Evolutionary conservation across 2,888 invertebrate species (phyloP).

Genomic region (Xylota sylvarum): DNA sequence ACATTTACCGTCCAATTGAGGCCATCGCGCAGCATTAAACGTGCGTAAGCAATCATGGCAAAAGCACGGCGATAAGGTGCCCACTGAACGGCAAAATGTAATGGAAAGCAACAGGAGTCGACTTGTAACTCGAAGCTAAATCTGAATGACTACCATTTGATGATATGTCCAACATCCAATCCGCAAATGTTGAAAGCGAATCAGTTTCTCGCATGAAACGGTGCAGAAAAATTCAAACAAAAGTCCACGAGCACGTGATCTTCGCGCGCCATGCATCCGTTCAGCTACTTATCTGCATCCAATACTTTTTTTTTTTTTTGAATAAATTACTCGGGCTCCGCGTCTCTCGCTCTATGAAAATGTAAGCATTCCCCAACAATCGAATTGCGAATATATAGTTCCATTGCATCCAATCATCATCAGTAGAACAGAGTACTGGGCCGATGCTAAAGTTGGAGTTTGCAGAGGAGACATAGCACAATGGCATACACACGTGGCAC

Average conservation of each 20-base stretch:
- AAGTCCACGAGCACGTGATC: constrained; percentile 73
- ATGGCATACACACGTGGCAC: constrained; percentile 32
- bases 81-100: not conserved
- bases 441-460: constrained; percentile 18
- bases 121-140: constrained; percentile 26
- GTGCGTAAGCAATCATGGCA: constrained; percentile 74
- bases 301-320: constrained; percentile 50
- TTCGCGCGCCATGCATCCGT: constrained; percentile 56
- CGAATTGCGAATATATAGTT: constrained; percentile 60
- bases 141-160: constrained; percentile 23
- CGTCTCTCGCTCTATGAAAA: constrained; percentile 34
- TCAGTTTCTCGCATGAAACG: constrained; percentile 51
- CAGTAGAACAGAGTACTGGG: constrained; percentile 12
- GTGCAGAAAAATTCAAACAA: constrained; percentile 67
- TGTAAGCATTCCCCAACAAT: constrained; percentile 54
- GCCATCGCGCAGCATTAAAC: constrained; percentile 52
- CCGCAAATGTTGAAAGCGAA: constrained; percentile 51
- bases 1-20: constrained; percentile 61
- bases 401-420: constrained; percentile 66
- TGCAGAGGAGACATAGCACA: not conserved
- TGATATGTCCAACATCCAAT: constrained; percentile 64
- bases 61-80: constrained; percentile 71
- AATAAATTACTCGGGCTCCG: constrained; percentile 66
- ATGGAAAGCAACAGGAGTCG: constrained; percentile 41
- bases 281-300: constrained; percentile 68